Evolutionary conservation across 35 echinoderm and acorn worm species (phyloP), one percentile per base, ranked within the genome.

Genomic region (Heliocidaris erythrogramma): DNA sequence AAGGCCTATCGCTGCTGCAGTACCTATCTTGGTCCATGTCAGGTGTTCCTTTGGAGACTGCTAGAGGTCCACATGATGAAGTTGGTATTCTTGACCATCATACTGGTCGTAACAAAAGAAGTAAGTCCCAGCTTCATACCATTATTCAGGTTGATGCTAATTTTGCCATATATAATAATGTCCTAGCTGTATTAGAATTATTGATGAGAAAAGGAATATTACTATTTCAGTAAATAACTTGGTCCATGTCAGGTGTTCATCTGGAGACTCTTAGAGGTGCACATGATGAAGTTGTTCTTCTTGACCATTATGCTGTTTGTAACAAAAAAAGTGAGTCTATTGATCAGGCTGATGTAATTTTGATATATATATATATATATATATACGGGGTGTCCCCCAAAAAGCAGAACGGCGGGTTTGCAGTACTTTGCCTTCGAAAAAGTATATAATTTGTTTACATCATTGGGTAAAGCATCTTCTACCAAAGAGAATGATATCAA

Each of bases 31-130:
- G 86, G 69, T 5, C 88, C 88, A 31, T 32, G 92, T 5, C 93
- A 96, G 13, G 52, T 93, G 6, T 47, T 95, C 10, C 32, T 99
- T 4, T 99, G 98, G 98, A 86, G 98, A 78, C 86, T 94, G 0
- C 85, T 97, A 86, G 98, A 99, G 71, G 97, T 99, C n/a, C 98
- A 99, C 84, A 97, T 99, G 90, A 94, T 96, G 60, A 99, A 99
- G 85, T 31, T 97, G 30, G 97, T 99, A 50, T 90, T 99, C 21
- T 93, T 99, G 47, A 95, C 95, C 49, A 96, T 97, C 32, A 93
- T 97, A 65, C 18, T 97, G 85, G 97, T 99, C 48, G 88, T 90
- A n/a, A 96, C 94, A 0, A 10, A 42, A 42, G 35, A 42, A 42
- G 35, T 42, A 42, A 42, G 35, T 42, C 35, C 35, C 49, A 42